Evolutionary conservation across 2,113 vertebrate species (phyloP), one percentile per base, ranked within the genome.

Genomic region (Uria aalge): DNA sequence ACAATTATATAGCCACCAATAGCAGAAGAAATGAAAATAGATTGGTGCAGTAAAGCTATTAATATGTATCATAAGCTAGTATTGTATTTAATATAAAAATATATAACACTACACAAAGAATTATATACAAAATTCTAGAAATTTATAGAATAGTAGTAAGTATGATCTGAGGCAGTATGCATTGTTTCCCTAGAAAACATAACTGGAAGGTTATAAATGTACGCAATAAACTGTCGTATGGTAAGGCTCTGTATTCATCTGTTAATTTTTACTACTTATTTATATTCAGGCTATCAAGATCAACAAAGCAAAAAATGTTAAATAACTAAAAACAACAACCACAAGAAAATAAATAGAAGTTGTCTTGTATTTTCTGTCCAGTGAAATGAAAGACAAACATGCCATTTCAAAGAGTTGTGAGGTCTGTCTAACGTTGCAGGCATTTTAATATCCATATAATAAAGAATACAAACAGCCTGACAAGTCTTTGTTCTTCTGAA

Each of bases 11-110:
- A 88, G n/a, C 22, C 78, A 91, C 81, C 17, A 88, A 55, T 57
- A 66, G 47, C 81, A 47, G 45, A 96, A 94, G 85, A 94, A 96
- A 96, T 92, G 62, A 91, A 85, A 69, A 72, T 41, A 88, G 4
- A 20, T 91, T 20, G 38, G 36, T 63, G 84, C 43, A 86, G 40
- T 89, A 81, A 87, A 95, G 23, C 62, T 97, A 55, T 90, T 97
- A 92, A 88, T 95, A 10, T 48, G 59, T 62, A 55, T 69, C 9
- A 22, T 69, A 88, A 93, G 84, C 20, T 50, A 74, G 2, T 34
- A 64, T 76, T 85, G 7, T 40, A 62, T 64, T 90, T 88, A 85
- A 91, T 69, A 62, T 32, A 77, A 43, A 32, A 81, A 24, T 59
- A 87, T 48, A 68, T n/a, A 73, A 38, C 20, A 82, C 56, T 66